Evolutionary conservation across 2,888 invertebrate genomes (phyloP), one percentile per base, ranked within the genome.

Genomic region (Nomada ferruginata): DNA sequence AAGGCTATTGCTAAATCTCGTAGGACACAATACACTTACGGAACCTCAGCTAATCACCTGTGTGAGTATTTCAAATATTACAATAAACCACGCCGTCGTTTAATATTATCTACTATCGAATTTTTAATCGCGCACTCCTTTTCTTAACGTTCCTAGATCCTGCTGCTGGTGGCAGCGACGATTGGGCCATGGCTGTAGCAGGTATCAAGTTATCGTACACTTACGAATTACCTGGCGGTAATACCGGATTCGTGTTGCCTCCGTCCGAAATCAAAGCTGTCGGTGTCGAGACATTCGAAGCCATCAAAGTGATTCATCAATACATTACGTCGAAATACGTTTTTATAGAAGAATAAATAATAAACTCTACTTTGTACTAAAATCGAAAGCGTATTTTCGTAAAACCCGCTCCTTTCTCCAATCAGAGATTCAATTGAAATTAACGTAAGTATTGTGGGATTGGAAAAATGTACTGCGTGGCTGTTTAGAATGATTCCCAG

Each of bases 131-230:
- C 42, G 3, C 47, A 13, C 20, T 15, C 11, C 15, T 53, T 20
- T 42, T 4, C 36, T 29, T 13, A 15, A 44, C 59, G 42, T 63
- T 0, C 36, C 59, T 81, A 79, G 96, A 96, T 85, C 92, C 94
- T 0, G 95, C 95, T 0, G 91, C 96, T 29, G 97, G 96, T 15
- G 95, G 96, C 26, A 95, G 96, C 86, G 96, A 96, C 89, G 97
- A 97, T 88, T 97, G 95, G 92, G 95, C 95, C 0, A 95, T 95
- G 89, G 95, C 90, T 1, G 93, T 94, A 13, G 94, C 94, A 0
- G 95, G 95, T 0, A 94, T 96, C 66, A 95, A 95, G 0, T 91
- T 96, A 18, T 90, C 95, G 0, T 96, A 95, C 83, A 96, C 96
- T 5, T 94, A 95, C 88, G 96, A 96, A 92, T 90, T 97, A 76